phyloP scores from a whole-genome alignment of 2,888 invertebrate genomes.

The Conchocele bisecta region DNA sequence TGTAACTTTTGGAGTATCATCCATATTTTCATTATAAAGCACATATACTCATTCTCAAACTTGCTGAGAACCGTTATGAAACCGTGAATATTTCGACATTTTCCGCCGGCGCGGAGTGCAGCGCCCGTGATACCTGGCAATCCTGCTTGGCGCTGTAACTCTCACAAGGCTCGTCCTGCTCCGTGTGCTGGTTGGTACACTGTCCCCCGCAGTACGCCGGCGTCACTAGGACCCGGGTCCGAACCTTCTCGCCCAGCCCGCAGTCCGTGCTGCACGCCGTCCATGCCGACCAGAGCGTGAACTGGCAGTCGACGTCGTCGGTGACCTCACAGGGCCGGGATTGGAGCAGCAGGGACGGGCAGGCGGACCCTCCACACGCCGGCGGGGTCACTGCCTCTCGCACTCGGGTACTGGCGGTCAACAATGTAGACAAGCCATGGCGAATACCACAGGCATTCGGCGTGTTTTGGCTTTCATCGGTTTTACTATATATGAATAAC shows the following conservation, averaged over 20 bases:
- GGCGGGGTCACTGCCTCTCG: constrained; percentile 40
- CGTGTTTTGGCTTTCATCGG: too few relatives aligned
- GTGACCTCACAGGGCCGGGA: constrained; percentile 52
- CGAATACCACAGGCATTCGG: too few relatives aligned
- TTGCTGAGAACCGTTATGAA: too few relatives aligned
- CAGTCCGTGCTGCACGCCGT: constrained; percentile 64
- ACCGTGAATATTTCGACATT: not conserved
- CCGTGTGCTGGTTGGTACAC: constrained; percentile 46
- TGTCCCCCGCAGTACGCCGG: constrained; percentile 66
- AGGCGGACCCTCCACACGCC: constrained; percentile 59
- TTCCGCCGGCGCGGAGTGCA: too few relatives aligned
- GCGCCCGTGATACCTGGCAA: constrained; percentile 62
- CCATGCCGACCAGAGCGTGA: constrained; percentile 65
- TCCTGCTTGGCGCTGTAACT: constrained; percentile 56
- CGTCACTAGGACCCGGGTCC: constrained; percentile 56
- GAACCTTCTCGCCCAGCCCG: constrained; percentile 49
- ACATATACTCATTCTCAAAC: too few relatives aligned
- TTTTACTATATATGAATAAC: too few relatives aligned
- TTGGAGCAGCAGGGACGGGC: constrained; percentile 53
- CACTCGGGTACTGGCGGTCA: constrained; percentile 56
- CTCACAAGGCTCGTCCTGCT: constrained; percentile 54
- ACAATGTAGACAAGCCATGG: too few relatives aligned
- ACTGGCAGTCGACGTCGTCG: constrained; percentile 50
- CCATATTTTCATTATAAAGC: too few relatives aligned
- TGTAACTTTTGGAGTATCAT: too few relatives aligned